Evolutionary conservation across 1,140 invertebrate species (phyloP), one percentile per base, ranked within the genome.

Genomic region (Maconellicoccus hirsutus): DNA sequence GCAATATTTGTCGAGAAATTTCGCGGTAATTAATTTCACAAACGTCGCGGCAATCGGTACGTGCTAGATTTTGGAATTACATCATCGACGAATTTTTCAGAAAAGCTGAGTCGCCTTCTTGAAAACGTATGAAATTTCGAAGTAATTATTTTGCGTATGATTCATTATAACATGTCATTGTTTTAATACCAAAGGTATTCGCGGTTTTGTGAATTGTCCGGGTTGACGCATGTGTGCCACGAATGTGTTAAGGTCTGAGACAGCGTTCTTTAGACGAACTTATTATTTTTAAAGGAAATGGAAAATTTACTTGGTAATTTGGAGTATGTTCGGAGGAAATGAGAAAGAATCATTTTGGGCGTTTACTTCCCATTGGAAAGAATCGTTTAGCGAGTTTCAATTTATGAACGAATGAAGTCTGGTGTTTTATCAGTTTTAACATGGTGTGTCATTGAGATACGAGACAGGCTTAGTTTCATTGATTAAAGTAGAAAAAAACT

Each of bases 81-180:
- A 52, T 52, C 42, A 52, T 52, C 42, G 42, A 52, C 42, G 42
- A 52, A 52, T 52, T 52, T 52, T 52, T 19, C n/a, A 52, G 42
- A 52, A 52, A 16, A 52, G 42, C 42, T 52, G 42, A 52, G 42
- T 52, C 42, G 42, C 42, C n/a, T 52, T 52, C 42, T 19, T 14
- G 42, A 52, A 52, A 52, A 52, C 12, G 3, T 52, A 52, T 3
- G 42, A 52, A 14, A 19, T 52, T 52, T 52, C 10, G 10, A 52
- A 52, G n/a, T 16, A 16, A 52, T 52, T 52, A 52, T 52, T 52
- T 52, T 16, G 42, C 42, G 42, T 12, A 12, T 33, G 29, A 33
- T 33, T 33, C 29, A 33, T 33, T 33, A 6, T 33, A n/a, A 33
- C 29, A 33, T 33, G 29, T 33, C 29, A 33, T 33, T 33, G 29